These are phyloP conservation scores for Lamellibrachia columna DNA, from an alignment of 2,888 invertebrate genomes.

Conservation along the genomic window DNA sequence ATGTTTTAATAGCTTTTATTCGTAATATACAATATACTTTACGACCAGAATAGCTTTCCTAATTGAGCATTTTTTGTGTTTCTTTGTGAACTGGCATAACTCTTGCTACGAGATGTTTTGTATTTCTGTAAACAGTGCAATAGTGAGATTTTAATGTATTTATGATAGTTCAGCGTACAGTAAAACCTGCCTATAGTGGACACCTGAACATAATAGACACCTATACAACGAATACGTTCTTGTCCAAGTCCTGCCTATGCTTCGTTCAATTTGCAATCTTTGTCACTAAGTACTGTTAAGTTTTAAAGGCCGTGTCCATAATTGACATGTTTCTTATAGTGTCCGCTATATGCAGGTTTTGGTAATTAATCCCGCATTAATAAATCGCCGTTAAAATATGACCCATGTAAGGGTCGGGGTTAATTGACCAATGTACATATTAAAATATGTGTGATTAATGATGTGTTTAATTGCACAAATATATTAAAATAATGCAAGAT, in stretches of 20 bases:
- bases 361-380: not conserved
- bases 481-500: not conserved
- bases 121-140: constrained; percentile 6
- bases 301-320: too few species aligned
- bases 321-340: not conserved
- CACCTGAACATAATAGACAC: not conserved
- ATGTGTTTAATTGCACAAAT: not conserved
- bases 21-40: not conserved
- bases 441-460: not conserved
- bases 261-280: not conserved
- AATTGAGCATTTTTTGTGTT: not conserved
- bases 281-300: too few species aligned
- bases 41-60: not conserved
- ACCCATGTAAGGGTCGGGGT: not conserved
- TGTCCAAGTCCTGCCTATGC: not conserved
- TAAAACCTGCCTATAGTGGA: not conserved
- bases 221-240: not conserved
- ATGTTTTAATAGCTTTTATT: not conserved
- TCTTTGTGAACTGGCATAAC: not conserved
- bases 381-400: not conserved
- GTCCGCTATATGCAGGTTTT: not conserved
- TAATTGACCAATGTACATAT: constrained; percentile 12
- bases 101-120: not conserved
- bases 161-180: not conserved
- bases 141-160: not conserved